These are phyloP conservation scores for Yponomeuta evonymella DNA, from an alignment of 2,888 invertebrate species.

Conservation along the genomic window DNA sequence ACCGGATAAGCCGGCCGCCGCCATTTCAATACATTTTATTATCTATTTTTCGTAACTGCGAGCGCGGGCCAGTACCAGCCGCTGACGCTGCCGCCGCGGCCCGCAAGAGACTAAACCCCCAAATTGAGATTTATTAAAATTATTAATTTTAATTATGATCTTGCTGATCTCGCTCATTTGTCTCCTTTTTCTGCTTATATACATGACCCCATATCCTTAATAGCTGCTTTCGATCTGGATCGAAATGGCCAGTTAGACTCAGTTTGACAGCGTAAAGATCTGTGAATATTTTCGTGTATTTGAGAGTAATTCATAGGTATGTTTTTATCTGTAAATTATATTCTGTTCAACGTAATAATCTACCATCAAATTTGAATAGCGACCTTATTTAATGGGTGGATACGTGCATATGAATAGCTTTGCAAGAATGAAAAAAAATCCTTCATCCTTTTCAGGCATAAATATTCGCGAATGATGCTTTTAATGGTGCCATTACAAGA, in stretches of 20 bases:
- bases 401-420: conserved; percentile 11
- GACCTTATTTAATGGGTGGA: conserved; percentile 51
- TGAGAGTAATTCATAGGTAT: not conserved
- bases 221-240: too few species aligned
- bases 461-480: conserved; percentile 73
- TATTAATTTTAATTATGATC: conserved; percentile 27
- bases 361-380: conserved; percentile 53
- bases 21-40: conserved; percentile 76
- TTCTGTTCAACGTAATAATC: conserved; percentile 17
- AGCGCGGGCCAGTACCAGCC: conserved; percentile 29
- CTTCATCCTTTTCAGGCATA: conserved; percentile 71
- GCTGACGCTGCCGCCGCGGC: conserved; percentile 26
- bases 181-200: not conserved
- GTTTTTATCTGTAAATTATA: not conserved
- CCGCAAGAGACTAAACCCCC: conserved; percentile 33
- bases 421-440: conserved; percentile 37
- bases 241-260: too few species aligned
- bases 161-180: not conserved
- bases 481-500: conserved; percentile 72
- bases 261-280: too few species aligned
- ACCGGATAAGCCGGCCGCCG: conserved; percentile 74
- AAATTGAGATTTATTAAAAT: conserved; percentile 36
- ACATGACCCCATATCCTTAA: too few species aligned
- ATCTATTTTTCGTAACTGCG: conserved; percentile 59
- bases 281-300: too few species aligned